phyloP scores from a whole-genome alignment of 2,113 vertebrate genomes.

The Psilopsiagon aymara region DNA sequence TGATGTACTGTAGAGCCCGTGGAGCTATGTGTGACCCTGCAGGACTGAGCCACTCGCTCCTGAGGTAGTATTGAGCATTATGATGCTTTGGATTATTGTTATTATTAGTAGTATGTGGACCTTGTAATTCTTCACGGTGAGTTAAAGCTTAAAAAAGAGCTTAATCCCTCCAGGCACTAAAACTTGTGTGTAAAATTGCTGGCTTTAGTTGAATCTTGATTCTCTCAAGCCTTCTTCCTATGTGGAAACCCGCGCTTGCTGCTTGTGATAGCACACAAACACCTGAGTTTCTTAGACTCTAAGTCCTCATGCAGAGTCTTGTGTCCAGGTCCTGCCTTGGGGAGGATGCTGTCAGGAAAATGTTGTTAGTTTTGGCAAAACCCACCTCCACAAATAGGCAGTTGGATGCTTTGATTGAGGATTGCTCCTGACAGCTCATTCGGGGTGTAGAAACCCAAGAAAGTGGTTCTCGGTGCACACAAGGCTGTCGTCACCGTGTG shows the following conservation, averaged over 20 bases:
- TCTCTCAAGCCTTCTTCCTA: not conserved
- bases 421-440: not conserved
- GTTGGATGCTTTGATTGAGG: not conserved
- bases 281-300: not conserved
- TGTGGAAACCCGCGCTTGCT: not conserved
- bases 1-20: not conserved
- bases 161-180: not conserved
- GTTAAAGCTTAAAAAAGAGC: constrained; percentile 1
- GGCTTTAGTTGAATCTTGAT: not conserved
- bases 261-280: not conserved
- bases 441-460: not conserved
- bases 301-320: not conserved
- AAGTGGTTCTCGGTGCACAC: not conserved
- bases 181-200: not conserved
- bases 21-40: not conserved
- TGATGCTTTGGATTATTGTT: not conserved
- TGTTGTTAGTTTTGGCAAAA: not conserved
- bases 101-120: not conserved
- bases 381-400: not conserved
- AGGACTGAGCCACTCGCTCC: not conserved
- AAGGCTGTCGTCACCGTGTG: not conserved
- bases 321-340: not conserved
- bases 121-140: not conserved
- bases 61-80: not conserved
- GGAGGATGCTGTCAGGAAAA: not conserved